A percentile compares a stretch with the other conserved stretches of the same genome.
Conservation (phyloP, 2,113 vertebrate species). For the Hucho hucho region DNA sequence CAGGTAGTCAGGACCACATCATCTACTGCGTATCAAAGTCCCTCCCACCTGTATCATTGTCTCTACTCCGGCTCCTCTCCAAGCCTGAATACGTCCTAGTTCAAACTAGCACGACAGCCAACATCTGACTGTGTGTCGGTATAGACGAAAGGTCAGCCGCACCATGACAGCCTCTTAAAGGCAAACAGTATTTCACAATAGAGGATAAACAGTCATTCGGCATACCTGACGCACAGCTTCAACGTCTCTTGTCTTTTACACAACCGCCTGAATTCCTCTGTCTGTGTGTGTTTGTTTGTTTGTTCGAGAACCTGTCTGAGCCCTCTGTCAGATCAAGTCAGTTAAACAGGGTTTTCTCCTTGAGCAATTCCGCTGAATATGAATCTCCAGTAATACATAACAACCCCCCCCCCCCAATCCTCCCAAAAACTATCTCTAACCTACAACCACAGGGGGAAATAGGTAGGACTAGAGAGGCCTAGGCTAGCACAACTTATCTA, state of each 20-base stretch:
- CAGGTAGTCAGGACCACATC: no score
- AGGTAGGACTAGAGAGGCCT: no score
- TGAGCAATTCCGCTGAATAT: slow-evolving; percentile 4
- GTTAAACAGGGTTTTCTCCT: slow-evolving; percentile 68
- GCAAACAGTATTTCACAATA: slow-evolving; percentile 7
- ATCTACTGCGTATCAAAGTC: background rate
- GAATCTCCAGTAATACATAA: slow-evolving; percentile 22
- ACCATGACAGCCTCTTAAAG: background rate
- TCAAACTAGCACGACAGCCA: background rate
- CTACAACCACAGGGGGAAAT: no score
- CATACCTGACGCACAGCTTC: no score
- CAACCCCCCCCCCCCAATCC: slow-evolving; percentile 9
- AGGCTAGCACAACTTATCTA: no score
- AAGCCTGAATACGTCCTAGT: slow-evolving; percentile 44
- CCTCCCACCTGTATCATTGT: slow-evolving; percentile 40
- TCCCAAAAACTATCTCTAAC: slow-evolving; percentile 4
- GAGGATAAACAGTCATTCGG: no score
- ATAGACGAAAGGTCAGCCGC: background rate
- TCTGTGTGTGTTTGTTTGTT: slow-evolving; percentile 10
- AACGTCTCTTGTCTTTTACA: slow-evolving; percentile 14
- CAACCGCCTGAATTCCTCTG: slow-evolving; percentile 6
- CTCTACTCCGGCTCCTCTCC: slow-evolving; percentile 27
- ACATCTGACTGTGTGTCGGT: background rate
- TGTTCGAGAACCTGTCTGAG: slow-evolving; percentile 56
- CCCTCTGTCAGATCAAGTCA: slow-evolving; percentile 33